Percentiles rank a stretch among this genome's conserved stretches.
phyloP scores from a whole-genome alignment of 2,113 vertebrate genomes.

The Hemicordylus capensis region DNA sequence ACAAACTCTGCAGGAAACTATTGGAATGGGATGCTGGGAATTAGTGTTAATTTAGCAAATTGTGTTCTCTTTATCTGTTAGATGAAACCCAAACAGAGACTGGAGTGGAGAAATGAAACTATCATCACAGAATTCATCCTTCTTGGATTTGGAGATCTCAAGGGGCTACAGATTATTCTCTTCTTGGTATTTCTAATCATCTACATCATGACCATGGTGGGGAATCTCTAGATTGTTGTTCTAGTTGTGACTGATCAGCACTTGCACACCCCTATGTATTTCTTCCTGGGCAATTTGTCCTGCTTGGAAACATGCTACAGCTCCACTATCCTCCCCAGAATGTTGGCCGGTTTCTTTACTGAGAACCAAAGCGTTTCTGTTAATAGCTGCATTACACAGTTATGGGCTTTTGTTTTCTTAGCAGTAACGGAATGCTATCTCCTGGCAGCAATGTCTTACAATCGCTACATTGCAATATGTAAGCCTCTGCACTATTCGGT shows the following conservation, averaged over 20 bases:
- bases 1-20: too few relatives aligned
- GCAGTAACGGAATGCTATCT: conserved; percentile 53
- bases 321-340: conserved; percentile 46
- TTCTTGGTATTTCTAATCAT: conserved; percentile 54
- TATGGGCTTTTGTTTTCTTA: conserved; percentile 41
- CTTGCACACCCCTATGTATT: conserved; percentile 53
- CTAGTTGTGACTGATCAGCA: conserved; percentile 25
- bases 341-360: conserved; percentile 38
- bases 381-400: conserved; percentile 25
- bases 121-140: conserved; percentile 49
- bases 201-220: conserved; percentile 46
- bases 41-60: too few relatives aligned
- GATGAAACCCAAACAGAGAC: not conserved
- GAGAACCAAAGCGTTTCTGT: conserved; percentile 36
- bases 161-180: conserved; percentile 23
- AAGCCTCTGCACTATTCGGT: conserved; percentile 35
- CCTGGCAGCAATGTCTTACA: conserved; percentile 60
- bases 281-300: conserved; percentile 52
- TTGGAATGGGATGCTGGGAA: too few relatives aligned
- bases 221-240: conserved; percentile 46
- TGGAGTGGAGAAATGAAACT: conserved; percentile 39
- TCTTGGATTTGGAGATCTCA: conserved; percentile 45
- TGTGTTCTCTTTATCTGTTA: not conserved
- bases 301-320: conserved; percentile 52
- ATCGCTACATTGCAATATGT: conserved; percentile 54